A percentile compares a stretch with the other conserved stretches of the same genome.
These are phyloP conservation scores for Gallinago undulata DNA, from an alignment of 2,113 vertebrate species.

Conservation along the genomic window DNA sequence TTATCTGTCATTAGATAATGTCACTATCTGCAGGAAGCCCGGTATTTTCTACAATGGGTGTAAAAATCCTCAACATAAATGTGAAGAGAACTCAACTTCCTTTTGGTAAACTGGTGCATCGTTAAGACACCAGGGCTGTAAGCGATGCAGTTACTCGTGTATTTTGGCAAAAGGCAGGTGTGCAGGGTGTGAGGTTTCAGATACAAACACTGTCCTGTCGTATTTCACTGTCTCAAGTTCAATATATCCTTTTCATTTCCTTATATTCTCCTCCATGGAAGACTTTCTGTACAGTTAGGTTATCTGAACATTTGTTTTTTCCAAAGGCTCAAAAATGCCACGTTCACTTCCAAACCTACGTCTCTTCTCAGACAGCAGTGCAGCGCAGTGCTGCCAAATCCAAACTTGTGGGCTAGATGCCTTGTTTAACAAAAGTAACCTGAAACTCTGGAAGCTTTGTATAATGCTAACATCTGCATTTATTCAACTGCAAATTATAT, in stretches of 20 bases:
- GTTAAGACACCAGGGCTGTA: not conserved
- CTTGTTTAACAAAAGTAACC: conserved; percentile 42
- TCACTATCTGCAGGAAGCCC: not conserved
- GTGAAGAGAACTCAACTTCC: not conserved
- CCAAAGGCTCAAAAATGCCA: conserved; percentile 27
- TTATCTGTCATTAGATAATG: not conserved
- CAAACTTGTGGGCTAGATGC: not conserved
- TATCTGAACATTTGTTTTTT: not conserved
- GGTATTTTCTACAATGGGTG: not conserved
- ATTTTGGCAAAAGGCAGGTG: not conserved
- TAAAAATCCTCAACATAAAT: not conserved
- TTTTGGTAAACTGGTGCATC: not conserved
- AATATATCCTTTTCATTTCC: not conserved
- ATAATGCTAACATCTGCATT: conserved; percentile 52
- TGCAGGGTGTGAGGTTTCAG: not conserved
- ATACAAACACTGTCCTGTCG: not conserved
- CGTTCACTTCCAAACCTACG: conserved; percentile 12
- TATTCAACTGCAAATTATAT: conserved; percentile 40
- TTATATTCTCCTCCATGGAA: not conserved
- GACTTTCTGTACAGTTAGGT: not conserved
- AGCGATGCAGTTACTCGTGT: not conserved
- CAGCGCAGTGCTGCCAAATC: not conserved
- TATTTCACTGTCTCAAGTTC: not conserved
- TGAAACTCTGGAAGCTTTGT: conserved; percentile 22
- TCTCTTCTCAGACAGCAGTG: not conserved